Conservation (phyloP, 1,140 invertebrate species). For the Drosophila pachea region DNA sequence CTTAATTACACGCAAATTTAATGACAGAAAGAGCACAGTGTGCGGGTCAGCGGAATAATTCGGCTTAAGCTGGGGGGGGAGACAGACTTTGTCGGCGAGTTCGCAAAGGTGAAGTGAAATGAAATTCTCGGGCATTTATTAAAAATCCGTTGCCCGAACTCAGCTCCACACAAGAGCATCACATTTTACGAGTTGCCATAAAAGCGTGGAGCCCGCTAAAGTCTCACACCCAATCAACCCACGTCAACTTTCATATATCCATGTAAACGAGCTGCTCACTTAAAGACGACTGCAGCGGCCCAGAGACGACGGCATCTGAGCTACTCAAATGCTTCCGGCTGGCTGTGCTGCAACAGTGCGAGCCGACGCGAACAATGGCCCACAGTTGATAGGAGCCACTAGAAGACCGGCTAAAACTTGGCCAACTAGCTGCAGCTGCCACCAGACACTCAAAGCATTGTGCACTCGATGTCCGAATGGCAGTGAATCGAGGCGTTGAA, state of each 20-base stretch:
- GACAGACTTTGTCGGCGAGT: neutral
- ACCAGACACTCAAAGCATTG: constrained; percentile 2
- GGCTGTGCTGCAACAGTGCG: constrained; percentile 32
- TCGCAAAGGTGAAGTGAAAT: neutral
- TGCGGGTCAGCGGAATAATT: neutral
- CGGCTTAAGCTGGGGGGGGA: neutral
- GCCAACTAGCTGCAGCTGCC: constrained; percentile 18
- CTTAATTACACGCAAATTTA: constrained; percentile 38
- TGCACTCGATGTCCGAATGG: constrained; percentile 34
- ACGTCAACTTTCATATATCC: constrained; percentile 4
- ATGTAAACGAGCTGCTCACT: constrained; percentile 4
- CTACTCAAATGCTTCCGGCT: constrained; percentile 34
- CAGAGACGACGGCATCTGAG: neutral
- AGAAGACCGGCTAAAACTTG: constrained; percentile 9
- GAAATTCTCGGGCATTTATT: constrained; percentile 6
- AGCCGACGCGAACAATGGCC: constrained; percentile 33
- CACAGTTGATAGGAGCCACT: constrained; percentile 19
- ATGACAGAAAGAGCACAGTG: neutral
- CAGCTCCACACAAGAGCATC: constrained; percentile 16
- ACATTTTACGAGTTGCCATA: constrained; percentile 22
- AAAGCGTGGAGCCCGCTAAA: constrained; percentile 17
- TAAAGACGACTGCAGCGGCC: neutral
- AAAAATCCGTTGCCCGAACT: constrained; percentile 23
- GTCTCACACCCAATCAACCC: neutral
- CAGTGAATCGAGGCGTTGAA: constrained; percentile 57